A percentile compares a stretch with the other conserved stretches of the same genome.
Conservation (phyloP, 2,113 vertebrate genomes). For the Pseudorasbora parva region DNA sequence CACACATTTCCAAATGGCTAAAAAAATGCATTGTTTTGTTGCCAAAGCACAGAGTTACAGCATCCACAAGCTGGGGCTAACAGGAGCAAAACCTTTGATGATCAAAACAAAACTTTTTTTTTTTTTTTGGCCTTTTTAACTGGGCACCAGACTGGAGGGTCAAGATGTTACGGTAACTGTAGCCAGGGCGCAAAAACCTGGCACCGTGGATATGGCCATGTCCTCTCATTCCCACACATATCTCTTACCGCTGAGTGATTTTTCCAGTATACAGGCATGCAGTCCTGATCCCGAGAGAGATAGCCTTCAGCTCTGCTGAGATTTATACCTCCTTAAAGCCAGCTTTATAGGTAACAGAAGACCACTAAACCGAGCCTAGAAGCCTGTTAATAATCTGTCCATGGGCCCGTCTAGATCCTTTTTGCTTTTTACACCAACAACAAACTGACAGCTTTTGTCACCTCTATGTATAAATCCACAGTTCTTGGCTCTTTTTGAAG, state of each 20-base stretch:
- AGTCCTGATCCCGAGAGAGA: constrained; percentile 37
- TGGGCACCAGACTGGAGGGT: background rate
- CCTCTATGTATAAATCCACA: constrained; percentile 41
- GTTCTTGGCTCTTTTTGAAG: constrained; percentile 22
- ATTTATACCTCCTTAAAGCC: constrained; percentile 60
- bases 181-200: background rate
- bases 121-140: background rate
- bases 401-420: constrained; percentile 33
- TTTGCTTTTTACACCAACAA: constrained; percentile 45
- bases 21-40: too few species aligned
- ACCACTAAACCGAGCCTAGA: constrained; percentile 53
- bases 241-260: constrained; percentile 53
- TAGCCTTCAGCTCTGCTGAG: constrained; percentile 3
- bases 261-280: constrained; percentile 22
- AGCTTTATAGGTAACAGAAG: constrained; percentile 62
- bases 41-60: background rate
- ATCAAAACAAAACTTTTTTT: background rate
- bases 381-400: constrained; percentile 61
- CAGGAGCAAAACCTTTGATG: background rate
- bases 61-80: background rate
- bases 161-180: background rate
- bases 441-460: constrained; percentile 56
- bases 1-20: background rate
- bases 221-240: background rate
- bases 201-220: background rate